Evolutionary conservation across 1,140 invertebrate species (phyloP).

Genomic region (Cherax destructor): DNA sequence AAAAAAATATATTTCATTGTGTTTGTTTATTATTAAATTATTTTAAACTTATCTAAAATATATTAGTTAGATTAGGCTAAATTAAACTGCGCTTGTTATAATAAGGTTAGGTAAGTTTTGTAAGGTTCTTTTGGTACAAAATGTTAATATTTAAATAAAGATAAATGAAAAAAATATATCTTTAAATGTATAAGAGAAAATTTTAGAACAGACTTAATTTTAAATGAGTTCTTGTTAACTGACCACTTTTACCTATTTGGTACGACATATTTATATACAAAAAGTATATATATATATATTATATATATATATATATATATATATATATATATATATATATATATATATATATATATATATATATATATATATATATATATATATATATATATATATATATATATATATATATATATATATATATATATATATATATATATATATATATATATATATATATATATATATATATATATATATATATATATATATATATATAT

Average conservation of each 20-base stretch:
- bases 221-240: too few species aligned
- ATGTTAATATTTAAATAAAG: too few species aligned
- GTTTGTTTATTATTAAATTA: background rate
- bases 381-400: slow-evolving; percentile 18
- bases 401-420: slow-evolving; percentile 9
- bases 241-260: too few species aligned
- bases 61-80: too few species aligned
- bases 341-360: slow-evolving; percentile 34
- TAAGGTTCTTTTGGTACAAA: too few species aligned
- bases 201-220: too few species aligned
- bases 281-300: slow-evolving; percentile 15
- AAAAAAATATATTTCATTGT: too few species aligned
- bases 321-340: slow-evolving; percentile 33
- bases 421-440: slow-evolving; percentile 39
- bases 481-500: slow-evolving; percentile 4
- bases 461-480: slow-evolving; percentile 20
- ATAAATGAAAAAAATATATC: too few species aligned
- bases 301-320: slow-evolving; percentile 14
- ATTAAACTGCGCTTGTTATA: too few species aligned
- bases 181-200: too few species aligned
- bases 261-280: too few species aligned
- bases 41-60: background rate
- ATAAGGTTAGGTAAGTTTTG: too few species aligned
- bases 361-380: slow-evolving; percentile 1
- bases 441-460: slow-evolving; percentile 26